Percentiles rank a stretch among this genome's conserved stretches.
phyloP scores from a whole-genome alignment of 2,113 vertebrate species.

The Nycticryphes semicollaris region DNA sequence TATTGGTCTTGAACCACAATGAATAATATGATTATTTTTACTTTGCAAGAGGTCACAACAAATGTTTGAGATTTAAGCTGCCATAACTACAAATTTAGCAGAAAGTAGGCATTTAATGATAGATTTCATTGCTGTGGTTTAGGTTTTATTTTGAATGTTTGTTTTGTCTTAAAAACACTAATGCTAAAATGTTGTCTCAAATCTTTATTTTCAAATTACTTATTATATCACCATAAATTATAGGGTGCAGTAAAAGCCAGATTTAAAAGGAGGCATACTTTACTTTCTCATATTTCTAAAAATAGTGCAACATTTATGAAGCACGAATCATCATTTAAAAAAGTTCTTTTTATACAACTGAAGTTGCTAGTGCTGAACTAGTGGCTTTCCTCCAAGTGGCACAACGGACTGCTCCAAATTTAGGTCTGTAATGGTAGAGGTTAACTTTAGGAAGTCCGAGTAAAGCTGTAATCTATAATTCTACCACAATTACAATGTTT shows the following conservation, averaged over 20 bases:
- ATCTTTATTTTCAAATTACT: conserved; percentile 86
- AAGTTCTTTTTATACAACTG: conserved; percentile 55
- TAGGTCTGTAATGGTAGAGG: conserved; percentile 77
- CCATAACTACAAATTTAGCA: conserved; percentile 81
- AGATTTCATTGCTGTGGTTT: conserved; percentile 78
- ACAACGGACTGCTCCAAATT: conserved; percentile 72
- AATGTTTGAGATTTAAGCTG: conserved; percentile 75
- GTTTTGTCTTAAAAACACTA: conserved; percentile 85
- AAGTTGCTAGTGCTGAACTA: conserved; percentile 34
- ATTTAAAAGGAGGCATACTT: conserved; percentile 79
- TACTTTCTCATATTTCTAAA: conserved; percentile 81
- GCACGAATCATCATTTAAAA: conserved; percentile 61
- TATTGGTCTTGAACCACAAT: conserved; percentile 60
- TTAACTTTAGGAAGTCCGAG: conserved; percentile 77
- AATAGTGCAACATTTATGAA: conserved; percentile 76
- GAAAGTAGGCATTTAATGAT: conserved; percentile 86
- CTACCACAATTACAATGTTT: conserved; percentile 76
- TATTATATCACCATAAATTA: conserved; percentile 87
- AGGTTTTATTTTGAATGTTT: conserved; percentile 85
- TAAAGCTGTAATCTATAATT: conserved; percentile 74
- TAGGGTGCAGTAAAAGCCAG: conserved; percentile 78
- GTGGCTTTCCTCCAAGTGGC: conserved; percentile 68
- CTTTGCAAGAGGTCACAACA: conserved; percentile 73
- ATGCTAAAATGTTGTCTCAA: conserved; percentile 85
- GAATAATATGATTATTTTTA: conserved; percentile 81